Conservation (phyloP, 2,113 vertebrate genomes). For the Tauraco erythrolophus region DNA sequence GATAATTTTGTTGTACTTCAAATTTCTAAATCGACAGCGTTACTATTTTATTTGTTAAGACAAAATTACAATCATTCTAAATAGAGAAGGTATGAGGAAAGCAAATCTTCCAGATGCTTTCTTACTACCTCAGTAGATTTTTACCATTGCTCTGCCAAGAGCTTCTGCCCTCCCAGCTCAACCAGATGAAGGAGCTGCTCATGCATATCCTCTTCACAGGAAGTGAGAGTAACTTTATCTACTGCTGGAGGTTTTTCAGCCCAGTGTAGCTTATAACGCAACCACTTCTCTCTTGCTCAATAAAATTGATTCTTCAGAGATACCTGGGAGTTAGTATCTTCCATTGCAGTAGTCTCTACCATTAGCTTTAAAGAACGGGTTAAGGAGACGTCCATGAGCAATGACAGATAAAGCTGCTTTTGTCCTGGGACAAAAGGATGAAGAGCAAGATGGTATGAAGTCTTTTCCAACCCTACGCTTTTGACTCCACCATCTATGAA, state of each 20-base stretch:
- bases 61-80: background rate
- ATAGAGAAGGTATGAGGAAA: background rate
- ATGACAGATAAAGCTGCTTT: background rate
- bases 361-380: background rate
- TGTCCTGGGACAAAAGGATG: background rate
- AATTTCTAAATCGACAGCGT: background rate
- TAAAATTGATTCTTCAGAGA: background rate
- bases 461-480: background rate
- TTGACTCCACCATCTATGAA: background rate
- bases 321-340: background rate
- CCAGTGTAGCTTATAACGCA: background rate
- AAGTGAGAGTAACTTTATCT: background rate
- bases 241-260: background rate
- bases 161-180: background rate
- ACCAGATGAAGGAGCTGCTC: background rate
- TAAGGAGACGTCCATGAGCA: background rate
- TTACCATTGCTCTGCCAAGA: background rate
- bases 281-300: background rate
- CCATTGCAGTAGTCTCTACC: background rate
- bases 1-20: background rate
- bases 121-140: background rate
- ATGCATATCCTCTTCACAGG: background rate
- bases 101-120: background rate
- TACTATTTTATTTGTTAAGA: background rate
- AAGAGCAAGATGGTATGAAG: background rate